phyloP scores from a whole-genome alignment of 2,797 vertebrate species.

The Phoeniculus purpureus region DNA sequence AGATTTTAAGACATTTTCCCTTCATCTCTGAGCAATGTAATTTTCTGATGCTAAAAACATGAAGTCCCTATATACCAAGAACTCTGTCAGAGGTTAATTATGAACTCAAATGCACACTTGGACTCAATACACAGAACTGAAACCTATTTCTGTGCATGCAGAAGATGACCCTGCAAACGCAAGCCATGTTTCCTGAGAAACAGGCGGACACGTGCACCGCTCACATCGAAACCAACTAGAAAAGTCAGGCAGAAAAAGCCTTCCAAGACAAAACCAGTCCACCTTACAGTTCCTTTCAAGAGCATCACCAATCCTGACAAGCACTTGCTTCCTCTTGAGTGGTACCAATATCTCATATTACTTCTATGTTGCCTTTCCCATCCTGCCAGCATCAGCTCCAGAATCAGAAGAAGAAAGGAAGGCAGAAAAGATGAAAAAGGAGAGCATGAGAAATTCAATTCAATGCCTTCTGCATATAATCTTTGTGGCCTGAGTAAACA shows the following conservation, averaged over 20 bases:
- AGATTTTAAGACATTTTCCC: background rate
- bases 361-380: background rate
- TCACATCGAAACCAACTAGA: background rate
- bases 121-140: conserved; percentile 17
- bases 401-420: background rate
- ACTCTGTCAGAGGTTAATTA: background rate
- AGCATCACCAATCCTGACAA: background rate
- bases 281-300: background rate
- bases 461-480: background rate
- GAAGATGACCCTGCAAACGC: background rate
- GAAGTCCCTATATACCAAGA: background rate
- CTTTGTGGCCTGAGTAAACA: background rate
- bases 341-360: background rate
- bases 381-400: background rate
- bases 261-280: background rate
- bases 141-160: background rate
- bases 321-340: background rate
- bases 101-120: conserved; percentile 14
- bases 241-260: conserved; percentile 1
- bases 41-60: conserved; percentile 15
- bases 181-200: background rate
- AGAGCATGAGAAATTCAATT: background rate
- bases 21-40: background rate
- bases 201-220: background rate
- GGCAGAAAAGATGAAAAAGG: background rate